Conservation (phyloP, 2,888 invertebrate species). For the Anthophora plumipes region DNA sequence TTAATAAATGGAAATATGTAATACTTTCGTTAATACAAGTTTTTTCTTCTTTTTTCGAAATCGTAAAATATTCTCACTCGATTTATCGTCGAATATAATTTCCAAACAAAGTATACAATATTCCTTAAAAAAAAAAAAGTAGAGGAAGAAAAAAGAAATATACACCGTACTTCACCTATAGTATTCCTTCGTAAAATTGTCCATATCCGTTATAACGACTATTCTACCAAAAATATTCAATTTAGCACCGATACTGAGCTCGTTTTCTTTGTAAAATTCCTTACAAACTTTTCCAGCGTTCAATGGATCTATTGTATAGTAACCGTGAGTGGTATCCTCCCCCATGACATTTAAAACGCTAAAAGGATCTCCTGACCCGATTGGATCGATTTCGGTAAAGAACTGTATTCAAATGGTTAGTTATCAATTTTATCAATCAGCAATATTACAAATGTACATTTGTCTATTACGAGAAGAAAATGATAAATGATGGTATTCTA, state of each 20-base stretch:
- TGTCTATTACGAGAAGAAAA: too few relatives aligned
- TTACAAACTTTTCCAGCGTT: slow-evolving; percentile 85
- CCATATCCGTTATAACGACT: slow-evolving; percentile 93
- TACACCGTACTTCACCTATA: slow-evolving; percentile 85
- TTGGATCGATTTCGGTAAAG: slow-evolving; percentile 72
- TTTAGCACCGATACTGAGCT: slow-evolving; percentile 92
- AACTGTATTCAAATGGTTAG: slow-evolving; percentile 41
- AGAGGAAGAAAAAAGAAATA: not conserved
- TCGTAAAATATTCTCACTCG: not conserved
- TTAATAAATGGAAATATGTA: not conserved
- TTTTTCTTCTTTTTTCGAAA: too few relatives aligned
- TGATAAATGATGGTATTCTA: too few relatives aligned
- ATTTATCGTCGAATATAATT: not conserved
- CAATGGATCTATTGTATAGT: slow-evolving; percentile 87
- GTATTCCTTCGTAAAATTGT: slow-evolving; percentile 93
- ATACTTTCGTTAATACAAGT: too few relatives aligned
- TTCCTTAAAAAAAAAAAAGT: not conserved
- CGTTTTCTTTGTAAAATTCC: slow-evolving; percentile 88
- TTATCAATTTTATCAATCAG: slow-evolving; percentile 7
- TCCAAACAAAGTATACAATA: too few relatives aligned
- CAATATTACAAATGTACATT: too few relatives aligned
- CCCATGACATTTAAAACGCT: slow-evolving; percentile 89
- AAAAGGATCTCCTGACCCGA: slow-evolving; percentile 85
- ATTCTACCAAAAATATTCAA: slow-evolving; percentile 93
- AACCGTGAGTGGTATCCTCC: slow-evolving; percentile 84